These are phyloP conservation scores for Idaea dimidiata DNA, from an alignment of 2,888 invertebrate genomes.

Conservation along the genomic window DNA sequence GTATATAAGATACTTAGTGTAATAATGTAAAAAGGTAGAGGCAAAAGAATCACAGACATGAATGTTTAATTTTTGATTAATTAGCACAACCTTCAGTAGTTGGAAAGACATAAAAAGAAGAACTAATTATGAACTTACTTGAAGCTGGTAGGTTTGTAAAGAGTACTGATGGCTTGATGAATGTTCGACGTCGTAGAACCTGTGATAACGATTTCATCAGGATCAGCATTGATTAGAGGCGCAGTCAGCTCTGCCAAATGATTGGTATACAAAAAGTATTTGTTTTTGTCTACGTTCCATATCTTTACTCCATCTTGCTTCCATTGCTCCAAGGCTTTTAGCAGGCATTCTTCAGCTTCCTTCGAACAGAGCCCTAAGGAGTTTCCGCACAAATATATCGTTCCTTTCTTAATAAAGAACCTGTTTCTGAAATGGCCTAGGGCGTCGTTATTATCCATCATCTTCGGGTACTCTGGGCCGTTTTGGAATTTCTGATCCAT, in stretches of 20 bases:
- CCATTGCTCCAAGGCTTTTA: slow-evolving; percentile 51
- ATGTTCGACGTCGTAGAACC: slow-evolving; percentile 58
- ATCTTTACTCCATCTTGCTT: slow-evolving; percentile 59
- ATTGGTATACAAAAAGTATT: slow-evolving; percentile 55
- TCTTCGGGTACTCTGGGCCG: slow-evolving; percentile 46
- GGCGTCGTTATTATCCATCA: slow-evolving; percentile 58
- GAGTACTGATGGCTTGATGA: slow-evolving; percentile 62
- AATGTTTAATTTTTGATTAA: too few species aligned
- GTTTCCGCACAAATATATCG: slow-evolving; percentile 66
- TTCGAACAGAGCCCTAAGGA: slow-evolving; percentile 63
- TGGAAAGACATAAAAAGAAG: too few species aligned
- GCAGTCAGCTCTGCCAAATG: slow-evolving; percentile 56
- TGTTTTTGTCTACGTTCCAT: slow-evolving; percentile 54
- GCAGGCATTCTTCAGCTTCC: slow-evolving; percentile 52
- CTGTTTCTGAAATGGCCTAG: slow-evolving; percentile 53
- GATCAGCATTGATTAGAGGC: slow-evolving; percentile 54
- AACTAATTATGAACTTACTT: slow-evolving; percentile 30
- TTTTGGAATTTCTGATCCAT: slow-evolving; percentile 47
- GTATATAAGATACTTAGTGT: too few species aligned
- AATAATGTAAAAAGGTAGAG: too few species aligned
- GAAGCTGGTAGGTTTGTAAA: slow-evolving; percentile 56
- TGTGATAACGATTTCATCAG: slow-evolving; percentile 52
- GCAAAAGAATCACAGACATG: too few species aligned
- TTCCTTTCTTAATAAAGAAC: slow-evolving; percentile 53
- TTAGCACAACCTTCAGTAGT: too few species aligned